These are phyloP conservation scores for Laothoe populi DNA, from an alignment of 2,888 invertebrate genomes.

Conservation along the genomic window DNA sequence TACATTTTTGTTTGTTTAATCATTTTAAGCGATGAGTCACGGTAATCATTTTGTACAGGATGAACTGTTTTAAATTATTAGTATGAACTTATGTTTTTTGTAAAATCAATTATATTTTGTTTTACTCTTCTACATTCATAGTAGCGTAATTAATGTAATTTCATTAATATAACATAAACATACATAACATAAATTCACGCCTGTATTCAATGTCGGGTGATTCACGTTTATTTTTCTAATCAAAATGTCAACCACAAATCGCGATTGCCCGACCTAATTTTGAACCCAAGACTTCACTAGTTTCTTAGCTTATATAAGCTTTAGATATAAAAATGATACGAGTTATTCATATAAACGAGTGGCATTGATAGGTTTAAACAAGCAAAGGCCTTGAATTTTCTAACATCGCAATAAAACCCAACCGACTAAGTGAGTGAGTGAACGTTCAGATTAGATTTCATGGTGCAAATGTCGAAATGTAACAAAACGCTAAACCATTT, in stretches of 20 bases:
- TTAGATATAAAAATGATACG: too few species aligned
- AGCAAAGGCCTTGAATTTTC: background rate
- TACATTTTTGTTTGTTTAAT: slow-evolving; percentile 67
- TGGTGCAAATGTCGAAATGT: slow-evolving; percentile 25
- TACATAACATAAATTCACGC: too few species aligned
- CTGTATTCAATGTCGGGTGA: too few species aligned
- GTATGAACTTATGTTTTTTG: background rate
- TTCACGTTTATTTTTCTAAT: too few species aligned
- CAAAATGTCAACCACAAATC: too few species aligned
- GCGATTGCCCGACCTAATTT: too few species aligned
- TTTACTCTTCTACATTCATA: background rate
- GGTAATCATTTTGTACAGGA: slow-evolving; percentile 31
- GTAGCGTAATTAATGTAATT: too few species aligned
- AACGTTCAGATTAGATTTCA: slow-evolving; percentile 23
- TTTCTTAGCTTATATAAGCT: too few species aligned
- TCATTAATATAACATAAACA: too few species aligned
- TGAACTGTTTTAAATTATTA: background rate
- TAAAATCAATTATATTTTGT: background rate
- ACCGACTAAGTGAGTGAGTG: slow-evolving; percentile 8
- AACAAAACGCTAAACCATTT: slow-evolving; percentile 59
- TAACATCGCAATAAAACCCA: background rate
- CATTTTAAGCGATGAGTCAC: slow-evolving; percentile 61
- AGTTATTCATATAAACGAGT: too few species aligned
- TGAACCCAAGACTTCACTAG: too few species aligned
- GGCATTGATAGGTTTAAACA: background rate